These are phyloP conservation scores for Meiosimyza decipiens DNA, from an alignment of 2,888 invertebrate species.

Conservation along the genomic window DNA sequence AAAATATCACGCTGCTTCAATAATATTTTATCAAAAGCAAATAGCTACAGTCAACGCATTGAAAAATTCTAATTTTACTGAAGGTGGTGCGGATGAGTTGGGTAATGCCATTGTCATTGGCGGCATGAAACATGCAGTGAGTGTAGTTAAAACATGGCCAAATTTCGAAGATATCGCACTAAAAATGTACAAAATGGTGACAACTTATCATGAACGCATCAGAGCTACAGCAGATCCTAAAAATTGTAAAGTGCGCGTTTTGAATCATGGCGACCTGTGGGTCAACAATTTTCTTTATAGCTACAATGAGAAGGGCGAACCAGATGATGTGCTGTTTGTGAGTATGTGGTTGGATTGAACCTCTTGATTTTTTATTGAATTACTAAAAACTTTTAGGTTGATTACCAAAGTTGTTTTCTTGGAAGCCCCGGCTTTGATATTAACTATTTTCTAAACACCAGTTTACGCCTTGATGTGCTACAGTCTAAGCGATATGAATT, in stretches of 20 bases:
- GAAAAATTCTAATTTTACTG: slow-evolving; percentile 45
- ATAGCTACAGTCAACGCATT: slow-evolving; percentile 44
- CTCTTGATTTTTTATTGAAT: not conserved
- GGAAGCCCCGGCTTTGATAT: slow-evolving; percentile 62
- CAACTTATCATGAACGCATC: slow-evolving; percentile 51
- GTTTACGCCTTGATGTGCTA: slow-evolving; percentile 55
- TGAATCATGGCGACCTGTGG: slow-evolving; percentile 70
- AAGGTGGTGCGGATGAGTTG: slow-evolving; percentile 43
- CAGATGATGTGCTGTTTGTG: slow-evolving; percentile 50
- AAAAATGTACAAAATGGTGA: slow-evolving; percentile 56
- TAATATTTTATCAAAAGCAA: slow-evolving; percentile 49
- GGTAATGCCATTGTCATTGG: slow-evolving; percentile 44
- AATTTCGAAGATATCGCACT: slow-evolving; percentile 62
- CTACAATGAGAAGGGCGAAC: slow-evolving; percentile 50
- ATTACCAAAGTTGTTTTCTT: slow-evolving; percentile 60
- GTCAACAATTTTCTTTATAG: slow-evolving; percentile 67
- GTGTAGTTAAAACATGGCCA: slow-evolving; percentile 52
- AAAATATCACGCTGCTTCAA: slow-evolving; percentile 70
- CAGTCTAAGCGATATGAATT: slow-evolving; percentile 50
- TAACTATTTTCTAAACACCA: slow-evolving; percentile 61
- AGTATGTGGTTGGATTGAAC: slow-evolving; percentile 33
- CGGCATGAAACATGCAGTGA: slow-evolving; percentile 46
- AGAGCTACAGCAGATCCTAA: slow-evolving; percentile 45
- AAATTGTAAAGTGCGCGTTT: slow-evolving; percentile 58
- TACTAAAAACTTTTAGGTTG: slow-evolving; percentile 50